Evolutionary conservation across 2,888 invertebrate species (phyloP).

Genomic region (Tiliacea citrago): DNA sequence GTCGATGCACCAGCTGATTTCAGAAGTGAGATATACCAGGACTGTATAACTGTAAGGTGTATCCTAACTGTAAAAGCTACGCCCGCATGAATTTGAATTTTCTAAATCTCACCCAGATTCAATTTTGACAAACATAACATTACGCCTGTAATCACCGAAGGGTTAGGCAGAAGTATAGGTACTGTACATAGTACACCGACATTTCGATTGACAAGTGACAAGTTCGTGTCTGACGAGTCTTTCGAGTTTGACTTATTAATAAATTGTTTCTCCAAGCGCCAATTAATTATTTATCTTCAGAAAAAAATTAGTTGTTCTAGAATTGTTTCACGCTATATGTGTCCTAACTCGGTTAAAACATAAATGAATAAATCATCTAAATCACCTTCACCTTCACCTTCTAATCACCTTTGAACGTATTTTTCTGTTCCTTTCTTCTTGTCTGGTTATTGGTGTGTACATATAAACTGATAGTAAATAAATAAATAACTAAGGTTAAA

Average conservation of each 20-base stretch:
- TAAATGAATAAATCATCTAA: neutral
- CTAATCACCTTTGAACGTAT: too few relatives aligned
- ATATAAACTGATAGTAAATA: too few relatives aligned
- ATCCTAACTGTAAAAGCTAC: neutral
- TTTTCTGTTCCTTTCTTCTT: too few relatives aligned
- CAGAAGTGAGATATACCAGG: constrained; percentile 14
- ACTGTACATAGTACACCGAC: too few relatives aligned
- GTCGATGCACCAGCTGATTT: constrained; percentile 33
- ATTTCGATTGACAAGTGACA: neutral
- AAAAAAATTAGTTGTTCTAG: neutral
- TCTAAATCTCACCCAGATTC: neutral
- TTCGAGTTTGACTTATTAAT: neutral
- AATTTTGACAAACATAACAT: neutral
- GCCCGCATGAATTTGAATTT: neutral
- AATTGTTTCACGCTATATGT: neutral
- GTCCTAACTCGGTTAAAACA: neutral
- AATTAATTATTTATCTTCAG: neutral
- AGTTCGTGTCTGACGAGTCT: neutral
- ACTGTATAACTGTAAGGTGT: neutral
- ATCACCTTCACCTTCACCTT: too few relatives aligned
- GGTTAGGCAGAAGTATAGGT: neutral
- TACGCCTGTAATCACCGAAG: neutral
- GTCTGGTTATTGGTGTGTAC: too few relatives aligned
- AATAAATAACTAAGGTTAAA: too few relatives aligned
- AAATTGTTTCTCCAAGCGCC: neutral